phyloP scores from a whole-genome alignment of 2,888 invertebrate genomes.

The Drosophila merina region DNA sequence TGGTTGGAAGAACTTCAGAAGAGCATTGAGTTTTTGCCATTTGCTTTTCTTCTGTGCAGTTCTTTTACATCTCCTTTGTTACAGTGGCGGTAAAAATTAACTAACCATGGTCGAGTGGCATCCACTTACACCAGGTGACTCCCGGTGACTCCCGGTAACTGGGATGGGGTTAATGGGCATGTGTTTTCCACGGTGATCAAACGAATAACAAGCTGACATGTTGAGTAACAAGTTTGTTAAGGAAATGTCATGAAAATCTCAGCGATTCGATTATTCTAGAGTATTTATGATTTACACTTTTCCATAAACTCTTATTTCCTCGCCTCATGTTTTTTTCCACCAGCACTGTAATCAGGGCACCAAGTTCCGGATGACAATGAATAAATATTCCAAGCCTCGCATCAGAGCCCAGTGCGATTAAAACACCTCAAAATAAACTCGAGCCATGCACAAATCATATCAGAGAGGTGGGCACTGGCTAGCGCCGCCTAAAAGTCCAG shows the following conservation, averaged over 20 bases:
- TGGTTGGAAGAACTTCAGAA: constrained; percentile 24
- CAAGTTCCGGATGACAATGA: constrained; percentile 2
- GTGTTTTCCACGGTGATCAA: neutral
- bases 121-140: constrained; percentile 16
- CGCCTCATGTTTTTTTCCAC: neutral
- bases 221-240: neutral
- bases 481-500: constrained; percentile 3
- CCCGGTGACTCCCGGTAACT: neutral
- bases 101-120: constrained; percentile 41
- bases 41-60: constrained; percentile 10
- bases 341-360: neutral
- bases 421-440: neutral
- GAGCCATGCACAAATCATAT: constrained; percentile 22
- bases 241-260: neutral
- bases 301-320: no score
- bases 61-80: constrained; percentile 8
- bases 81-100: constrained; percentile 34
- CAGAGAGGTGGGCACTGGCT: constrained; percentile 7
- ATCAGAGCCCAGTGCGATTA: neutral
- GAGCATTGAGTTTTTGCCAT: constrained; percentile 38
- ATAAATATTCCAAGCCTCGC: constrained; percentile 5
- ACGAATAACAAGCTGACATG: neutral
- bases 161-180: constrained; percentile 20
- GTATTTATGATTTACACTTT: no score
- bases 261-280: neutral